These are phyloP conservation scores for Glareola pratincola DNA, from an alignment of 2,113 vertebrate species.

Conservation along the genomic window DNA sequence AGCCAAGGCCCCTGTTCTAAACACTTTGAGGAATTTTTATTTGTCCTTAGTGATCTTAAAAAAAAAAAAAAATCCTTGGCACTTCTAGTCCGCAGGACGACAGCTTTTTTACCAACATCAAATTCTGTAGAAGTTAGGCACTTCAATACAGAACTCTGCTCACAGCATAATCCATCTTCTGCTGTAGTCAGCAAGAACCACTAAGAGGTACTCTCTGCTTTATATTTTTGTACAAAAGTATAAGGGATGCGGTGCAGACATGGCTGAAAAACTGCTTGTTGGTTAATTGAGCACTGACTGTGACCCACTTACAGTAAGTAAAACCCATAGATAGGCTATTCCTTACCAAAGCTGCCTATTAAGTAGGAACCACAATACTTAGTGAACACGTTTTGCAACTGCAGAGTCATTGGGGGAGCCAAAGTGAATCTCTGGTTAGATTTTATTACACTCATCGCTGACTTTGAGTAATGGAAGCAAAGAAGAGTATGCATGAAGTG, in stretches of 20 bases:
- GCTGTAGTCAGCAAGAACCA: neutral
- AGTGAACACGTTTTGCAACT: neutral
- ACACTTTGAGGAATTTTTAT: neutral
- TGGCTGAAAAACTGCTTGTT: neutral
- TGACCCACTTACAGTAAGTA: neutral
- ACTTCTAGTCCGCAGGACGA: neutral
- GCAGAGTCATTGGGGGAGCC: neutral
- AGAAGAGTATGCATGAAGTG: neutral
- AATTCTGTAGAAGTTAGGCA: neutral
- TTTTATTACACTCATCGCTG: neutral
- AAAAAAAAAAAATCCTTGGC: neutral
- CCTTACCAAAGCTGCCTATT: neutral
- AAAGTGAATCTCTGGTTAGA: too few relatives aligned
- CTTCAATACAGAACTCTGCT: neutral
- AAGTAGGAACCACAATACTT: neutral
- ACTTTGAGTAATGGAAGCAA: neutral
- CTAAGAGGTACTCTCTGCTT: neutral
- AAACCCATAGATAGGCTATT: rapidly evolving
- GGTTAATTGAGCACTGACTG: neutral
- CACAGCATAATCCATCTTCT: neutral
- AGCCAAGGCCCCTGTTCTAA: neutral
- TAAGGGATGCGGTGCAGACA: neutral
- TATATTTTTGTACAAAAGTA: neutral
- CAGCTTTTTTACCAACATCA: neutral
- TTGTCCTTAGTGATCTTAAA: neutral